Evolutionary conservation across 2,888 invertebrate genomes (phyloP).

Genomic region (Itoplectis maculator): DNA sequence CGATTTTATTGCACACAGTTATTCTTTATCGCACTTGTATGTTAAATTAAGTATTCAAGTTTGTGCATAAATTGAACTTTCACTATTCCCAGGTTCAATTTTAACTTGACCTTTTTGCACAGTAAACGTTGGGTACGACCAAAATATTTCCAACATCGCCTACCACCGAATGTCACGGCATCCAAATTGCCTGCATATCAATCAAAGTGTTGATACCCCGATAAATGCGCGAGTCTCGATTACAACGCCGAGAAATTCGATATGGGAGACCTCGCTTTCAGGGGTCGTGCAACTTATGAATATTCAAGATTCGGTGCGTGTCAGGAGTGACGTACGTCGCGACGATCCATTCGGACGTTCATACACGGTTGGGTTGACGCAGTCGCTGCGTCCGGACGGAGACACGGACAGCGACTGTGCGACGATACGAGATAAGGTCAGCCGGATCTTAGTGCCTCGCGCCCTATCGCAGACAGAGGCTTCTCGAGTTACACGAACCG

Average conservation of each 20-base stretch:
- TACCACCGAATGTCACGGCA: background rate
- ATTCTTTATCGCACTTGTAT: no score
- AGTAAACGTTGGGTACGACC: background rate
- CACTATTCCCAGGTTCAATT: no score
- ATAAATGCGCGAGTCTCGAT: conserved; percentile 43
- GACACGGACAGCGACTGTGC: conserved; percentile 20
- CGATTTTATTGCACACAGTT: no score
- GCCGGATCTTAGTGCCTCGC: conserved; percentile 68
- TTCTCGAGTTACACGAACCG: conserved; percentile 72
- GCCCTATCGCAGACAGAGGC: conserved; percentile 66
- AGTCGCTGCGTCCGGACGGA: background rate
- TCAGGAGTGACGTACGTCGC: conserved; percentile 44
- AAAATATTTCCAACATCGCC: background rate
- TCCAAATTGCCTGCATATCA: conserved; percentile 19
- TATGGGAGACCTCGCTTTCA: conserved; percentile 32
- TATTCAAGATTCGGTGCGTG: conserved; percentile 74
- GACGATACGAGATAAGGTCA: conserved; percentile 74
- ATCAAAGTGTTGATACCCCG: conserved; percentile 50
- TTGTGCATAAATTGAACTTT: no score
- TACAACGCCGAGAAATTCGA: conserved; percentile 55
- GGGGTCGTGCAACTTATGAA: conserved; percentile 72
- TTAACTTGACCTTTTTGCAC: background rate
- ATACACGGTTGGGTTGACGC: conserved; percentile 8
- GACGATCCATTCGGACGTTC: background rate
- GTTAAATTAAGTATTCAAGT: no score